These are phyloP conservation scores for Conchocele bisecta DNA, from an alignment of 2,888 invertebrate species.

Conservation along the genomic window DNA sequence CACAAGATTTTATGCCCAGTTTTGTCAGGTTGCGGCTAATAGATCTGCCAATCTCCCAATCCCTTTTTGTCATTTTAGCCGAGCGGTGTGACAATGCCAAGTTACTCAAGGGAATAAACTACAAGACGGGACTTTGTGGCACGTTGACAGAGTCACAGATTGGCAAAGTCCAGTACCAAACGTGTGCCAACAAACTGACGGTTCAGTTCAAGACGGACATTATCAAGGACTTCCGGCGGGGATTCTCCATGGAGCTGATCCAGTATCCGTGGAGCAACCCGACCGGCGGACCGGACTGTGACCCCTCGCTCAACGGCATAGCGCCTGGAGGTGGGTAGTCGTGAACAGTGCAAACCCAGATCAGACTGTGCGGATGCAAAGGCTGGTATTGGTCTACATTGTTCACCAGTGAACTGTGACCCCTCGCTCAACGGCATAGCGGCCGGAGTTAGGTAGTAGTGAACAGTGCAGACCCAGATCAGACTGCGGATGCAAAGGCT, in stretches of 20 bases:
- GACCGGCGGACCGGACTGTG: constrained; percentile 57
- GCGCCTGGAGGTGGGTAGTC: constrained; percentile 42
- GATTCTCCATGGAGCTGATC: constrained; percentile 39
- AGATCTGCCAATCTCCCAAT: no score
- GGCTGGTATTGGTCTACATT: no score
- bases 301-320: constrained; percentile 47
- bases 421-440: no score
- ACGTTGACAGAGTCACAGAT: constrained; percentile 40
- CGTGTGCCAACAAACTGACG: constrained; percentile 54
- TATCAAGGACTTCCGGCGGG: constrained; percentile 7
- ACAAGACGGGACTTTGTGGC: constrained; percentile 52
- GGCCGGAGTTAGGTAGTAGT: no score
- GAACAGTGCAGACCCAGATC: no score
- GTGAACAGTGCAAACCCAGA: no score
- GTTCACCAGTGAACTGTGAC: no score
- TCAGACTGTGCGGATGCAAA: no score
- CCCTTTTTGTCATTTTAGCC: constrained; percentile 35
- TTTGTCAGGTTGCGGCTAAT: no score
- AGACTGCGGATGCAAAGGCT: no score
- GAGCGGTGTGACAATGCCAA: constrained; percentile 57
- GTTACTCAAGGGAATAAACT: constrained; percentile 51
- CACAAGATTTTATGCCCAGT: no score
- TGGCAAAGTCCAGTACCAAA: constrained; percentile 38
- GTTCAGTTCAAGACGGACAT: constrained; percentile 53
- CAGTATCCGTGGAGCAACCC: constrained; percentile 56